Evolutionary conservation across 2,888 invertebrate species (phyloP).

Genomic region (Eilema caniola): DNA sequence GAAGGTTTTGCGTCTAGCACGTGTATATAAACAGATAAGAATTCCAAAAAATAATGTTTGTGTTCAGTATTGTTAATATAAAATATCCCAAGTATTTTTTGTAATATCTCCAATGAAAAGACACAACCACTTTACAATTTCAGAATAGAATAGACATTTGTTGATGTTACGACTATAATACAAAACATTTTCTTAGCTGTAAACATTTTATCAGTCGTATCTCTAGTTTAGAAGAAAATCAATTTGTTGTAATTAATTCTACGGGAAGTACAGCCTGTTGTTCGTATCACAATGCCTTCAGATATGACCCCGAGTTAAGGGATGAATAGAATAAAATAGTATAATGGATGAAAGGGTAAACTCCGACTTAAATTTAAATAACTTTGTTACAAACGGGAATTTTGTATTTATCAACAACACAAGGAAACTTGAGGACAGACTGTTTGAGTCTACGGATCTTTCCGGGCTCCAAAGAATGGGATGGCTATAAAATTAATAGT

Average conservation of each 20-base stretch:
- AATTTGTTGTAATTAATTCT: slow-evolving; percentile 18
- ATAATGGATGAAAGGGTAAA: slow-evolving; percentile 22
- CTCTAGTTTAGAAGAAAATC: slow-evolving; percentile 6
- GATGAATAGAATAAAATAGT: slow-evolving; percentile 16
- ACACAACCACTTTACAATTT: too few relatives aligned
- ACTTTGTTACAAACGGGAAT: slow-evolving; percentile 23
- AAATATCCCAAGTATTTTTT: too few relatives aligned
- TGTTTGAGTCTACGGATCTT: too few relatives aligned
- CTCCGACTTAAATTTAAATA: slow-evolving; percentile 14
- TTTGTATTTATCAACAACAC: slow-evolving; percentile 29
- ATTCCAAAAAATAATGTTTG: too few relatives aligned
- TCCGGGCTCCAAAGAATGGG: too few relatives aligned
- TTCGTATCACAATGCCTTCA: slow-evolving; percentile 10
- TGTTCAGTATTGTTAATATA: too few relatives aligned
- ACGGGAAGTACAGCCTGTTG: slow-evolving; percentile 12
- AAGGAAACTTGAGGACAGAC: not conserved
- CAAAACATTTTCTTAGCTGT: not conserved
- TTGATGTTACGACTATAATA: too few relatives aligned
- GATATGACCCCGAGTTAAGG: slow-evolving; percentile 13
- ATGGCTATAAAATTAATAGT: too few relatives aligned
- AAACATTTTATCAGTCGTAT: not conserved
- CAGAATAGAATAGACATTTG: too few relatives aligned
- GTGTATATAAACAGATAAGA: too few relatives aligned
- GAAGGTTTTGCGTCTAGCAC: too few relatives aligned
- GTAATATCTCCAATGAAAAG: too few relatives aligned